A percentile compares a stretch with the other conserved stretches of the same genome.
Conservation (phyloP, 1,140 invertebrate species). For the Drosophila ficusphila region DNA sequence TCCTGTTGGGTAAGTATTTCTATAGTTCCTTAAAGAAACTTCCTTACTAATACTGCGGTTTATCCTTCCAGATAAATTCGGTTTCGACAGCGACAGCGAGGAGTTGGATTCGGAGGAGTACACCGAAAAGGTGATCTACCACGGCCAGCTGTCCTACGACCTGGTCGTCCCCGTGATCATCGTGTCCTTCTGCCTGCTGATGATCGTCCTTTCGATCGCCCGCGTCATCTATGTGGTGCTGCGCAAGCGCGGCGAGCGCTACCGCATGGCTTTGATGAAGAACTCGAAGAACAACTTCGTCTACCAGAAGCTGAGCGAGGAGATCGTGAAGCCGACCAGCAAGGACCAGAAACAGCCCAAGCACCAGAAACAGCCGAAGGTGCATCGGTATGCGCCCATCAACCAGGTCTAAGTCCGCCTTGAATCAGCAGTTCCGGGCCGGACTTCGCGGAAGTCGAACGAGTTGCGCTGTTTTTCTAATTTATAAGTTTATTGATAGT, state of each 20-base stretch:
- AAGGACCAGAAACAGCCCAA: slow-evolving; percentile 86
- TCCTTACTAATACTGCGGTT: background rate
- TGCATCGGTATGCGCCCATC: slow-evolving; percentile 86
- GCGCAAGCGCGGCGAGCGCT: slow-evolving; percentile 85
- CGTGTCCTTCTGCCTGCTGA: slow-evolving; percentile 83
- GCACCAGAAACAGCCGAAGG: slow-evolving; percentile 85
- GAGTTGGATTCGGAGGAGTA: slow-evolving; percentile 65
- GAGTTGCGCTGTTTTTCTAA: slow-evolving; percentile 81
- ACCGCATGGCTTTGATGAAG: slow-evolving; percentile 85
- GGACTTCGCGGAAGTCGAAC: slow-evolving; percentile 41
- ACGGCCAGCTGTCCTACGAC: slow-evolving; percentile 84
- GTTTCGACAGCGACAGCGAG: slow-evolving; percentile 48
- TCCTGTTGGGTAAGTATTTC: slow-evolving; percentile 73
- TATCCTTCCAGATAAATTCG: slow-evolving; percentile 60
- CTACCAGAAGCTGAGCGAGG: slow-evolving; percentile 87
- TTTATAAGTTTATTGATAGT: slow-evolving; percentile 79
- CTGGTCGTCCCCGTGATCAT: slow-evolving; percentile 85
- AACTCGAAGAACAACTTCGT: slow-evolving; percentile 85
- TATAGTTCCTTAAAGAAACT: background rate
- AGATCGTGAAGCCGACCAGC: slow-evolving; percentile 83
- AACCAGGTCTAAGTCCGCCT: slow-evolving; percentile 79
- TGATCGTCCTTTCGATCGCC: slow-evolving; percentile 85
- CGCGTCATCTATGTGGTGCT: slow-evolving; percentile 85
- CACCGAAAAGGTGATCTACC: slow-evolving; percentile 84
- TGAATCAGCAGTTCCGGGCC: slow-evolving; percentile 43